Base-by-base conservation (phyloP, 2,113 vertebrate genomes). In the Malurus melanocephalus region DNA sequence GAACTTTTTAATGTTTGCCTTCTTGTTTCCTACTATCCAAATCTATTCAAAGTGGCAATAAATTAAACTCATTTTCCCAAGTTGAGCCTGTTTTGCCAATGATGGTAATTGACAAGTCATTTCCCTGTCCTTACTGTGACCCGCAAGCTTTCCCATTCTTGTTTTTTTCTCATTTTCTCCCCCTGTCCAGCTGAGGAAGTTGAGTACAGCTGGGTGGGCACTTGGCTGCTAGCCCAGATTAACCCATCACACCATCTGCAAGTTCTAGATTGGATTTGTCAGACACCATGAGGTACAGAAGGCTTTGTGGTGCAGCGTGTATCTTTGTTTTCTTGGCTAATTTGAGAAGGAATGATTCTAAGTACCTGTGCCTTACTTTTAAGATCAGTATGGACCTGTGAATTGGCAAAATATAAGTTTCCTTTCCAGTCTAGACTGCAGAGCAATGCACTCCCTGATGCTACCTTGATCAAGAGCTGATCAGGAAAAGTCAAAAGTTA, bases 221-320 rank as follows among this genome's bases (percentile, higher is more conserved):
- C 42, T 26, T 59, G 26, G 24, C 20, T 82, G 51, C 45, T 69
- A 49, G 24, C 14, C 32, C 57, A 53, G 18, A 83, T 56, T 69
- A 90, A 52, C 8, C 14, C n/a, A 33, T 45, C 55, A n/a, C 22
- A 30, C 16, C 2, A 52, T 46, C 71, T 67, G 16, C 10, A 87
- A 85, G 20, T 33, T 72, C n/a, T 81, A 62, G 40, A 64, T 6
- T 35, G 21, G 61, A 35, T 42, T 89, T 77, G 89, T 79, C 59
- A 76, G 55, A 52, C 3, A 4, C 33, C 62, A 11, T 30, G 75
- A 79, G 48, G 27, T 43, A 71, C 26, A 64, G 40, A 23, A 60
- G n/a, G 27, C 10, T 87, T 56, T 5, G 0, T 61, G 59, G 11
- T 56, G 5, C 7, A 52, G 7, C 0, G 0, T 14, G 8, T 2